Conservation (phyloP, 2,797 vertebrate genomes). For the Anabacerthia variegaticeps region DNA sequence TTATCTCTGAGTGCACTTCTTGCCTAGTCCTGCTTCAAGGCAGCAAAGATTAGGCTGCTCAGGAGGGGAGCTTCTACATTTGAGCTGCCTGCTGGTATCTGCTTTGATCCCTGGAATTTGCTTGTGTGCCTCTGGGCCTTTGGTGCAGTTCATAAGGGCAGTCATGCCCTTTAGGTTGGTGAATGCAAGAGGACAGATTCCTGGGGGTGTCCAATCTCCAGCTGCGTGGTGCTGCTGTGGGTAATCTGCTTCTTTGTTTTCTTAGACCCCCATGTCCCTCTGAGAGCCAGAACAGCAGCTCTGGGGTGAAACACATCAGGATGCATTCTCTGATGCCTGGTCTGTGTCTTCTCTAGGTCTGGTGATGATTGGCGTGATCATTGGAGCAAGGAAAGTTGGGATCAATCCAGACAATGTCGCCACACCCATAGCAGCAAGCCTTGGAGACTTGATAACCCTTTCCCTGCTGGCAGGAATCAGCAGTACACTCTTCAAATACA, state of each 20-base stretch:
- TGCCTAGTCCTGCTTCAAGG: constrained; percentile 42
- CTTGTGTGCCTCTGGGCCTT: neutral
- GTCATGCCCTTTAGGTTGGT: neutral
- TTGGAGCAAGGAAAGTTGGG: constrained; percentile 87
- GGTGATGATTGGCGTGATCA: constrained; percentile 91
- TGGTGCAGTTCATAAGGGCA: constrained; percentile 17
- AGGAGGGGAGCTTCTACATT: constrained; percentile 27
- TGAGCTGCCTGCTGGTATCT: constrained; percentile 19
- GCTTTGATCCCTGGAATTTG: constrained; percentile 56
- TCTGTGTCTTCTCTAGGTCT: constrained; percentile 76
- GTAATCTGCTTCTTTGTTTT: neutral
- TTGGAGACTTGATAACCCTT: constrained; percentile 92
- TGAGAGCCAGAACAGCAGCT: neutral
- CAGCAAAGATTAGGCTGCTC: constrained; percentile 48
- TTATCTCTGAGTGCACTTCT: neutral
- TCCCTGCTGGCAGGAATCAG: constrained; percentile 89
- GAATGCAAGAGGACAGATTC: neutral
- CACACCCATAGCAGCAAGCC: constrained; percentile 93
- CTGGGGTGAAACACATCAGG: neutral
- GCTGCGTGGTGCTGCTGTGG: accelerated
- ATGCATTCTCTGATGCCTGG: neutral
- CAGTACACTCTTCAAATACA: constrained; percentile 85
- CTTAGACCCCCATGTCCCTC: accelerated
- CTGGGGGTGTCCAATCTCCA: neutral
- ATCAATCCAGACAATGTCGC: constrained; percentile 97